Percentiles rank a stretch among this genome's conserved stretches.
Evolutionary conservation across 2,888 invertebrate genomes (phyloP).

Genomic region (Drosophila pseudotalamancana): DNA sequence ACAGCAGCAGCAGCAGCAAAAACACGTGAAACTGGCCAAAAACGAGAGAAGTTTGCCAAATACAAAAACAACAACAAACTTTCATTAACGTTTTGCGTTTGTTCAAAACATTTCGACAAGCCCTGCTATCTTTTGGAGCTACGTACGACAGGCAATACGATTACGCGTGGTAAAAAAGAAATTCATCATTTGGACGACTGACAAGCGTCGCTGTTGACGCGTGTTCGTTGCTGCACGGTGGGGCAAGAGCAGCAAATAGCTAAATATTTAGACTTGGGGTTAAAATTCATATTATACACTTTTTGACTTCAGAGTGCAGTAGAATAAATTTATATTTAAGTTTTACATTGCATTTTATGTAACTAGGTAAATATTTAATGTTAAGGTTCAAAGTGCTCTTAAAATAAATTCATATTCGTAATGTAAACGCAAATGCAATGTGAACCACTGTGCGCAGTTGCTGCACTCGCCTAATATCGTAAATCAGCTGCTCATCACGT

Average conservation of each 20-base stretch:
- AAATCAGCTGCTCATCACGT: constrained; percentile 69
- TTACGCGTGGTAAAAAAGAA: constrained; percentile 72
- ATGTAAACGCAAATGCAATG: no score
- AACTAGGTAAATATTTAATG: not conserved
- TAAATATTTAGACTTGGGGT: no score
- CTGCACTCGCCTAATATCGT: constrained; percentile 58
- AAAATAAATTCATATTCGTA: no score
- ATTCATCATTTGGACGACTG: constrained; percentile 66
- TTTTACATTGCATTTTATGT: no score
- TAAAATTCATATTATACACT: no score
- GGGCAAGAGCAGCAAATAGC: not conserved
- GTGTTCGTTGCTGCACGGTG: constrained; percentile 53
- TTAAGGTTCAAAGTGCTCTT: no score
- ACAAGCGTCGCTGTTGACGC: constrained; percentile 45
- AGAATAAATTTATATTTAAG: no score
- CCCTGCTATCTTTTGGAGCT: constrained; percentile 47
- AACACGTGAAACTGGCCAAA: constrained; percentile 25
- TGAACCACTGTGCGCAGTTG: constrained; percentile 49
- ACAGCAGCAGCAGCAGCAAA: constrained; percentile 18
- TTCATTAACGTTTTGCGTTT: constrained; percentile 64
- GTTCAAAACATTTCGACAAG: constrained; percentile 60
- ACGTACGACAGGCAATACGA: constrained; percentile 33
- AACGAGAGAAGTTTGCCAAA: constrained; percentile 26
- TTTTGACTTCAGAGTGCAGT: no score
- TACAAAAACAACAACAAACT: constrained; percentile 45